phyloP scores from a whole-genome alignment of 1,140 invertebrate species.

The Atopsyche davidsoni region DNA sequence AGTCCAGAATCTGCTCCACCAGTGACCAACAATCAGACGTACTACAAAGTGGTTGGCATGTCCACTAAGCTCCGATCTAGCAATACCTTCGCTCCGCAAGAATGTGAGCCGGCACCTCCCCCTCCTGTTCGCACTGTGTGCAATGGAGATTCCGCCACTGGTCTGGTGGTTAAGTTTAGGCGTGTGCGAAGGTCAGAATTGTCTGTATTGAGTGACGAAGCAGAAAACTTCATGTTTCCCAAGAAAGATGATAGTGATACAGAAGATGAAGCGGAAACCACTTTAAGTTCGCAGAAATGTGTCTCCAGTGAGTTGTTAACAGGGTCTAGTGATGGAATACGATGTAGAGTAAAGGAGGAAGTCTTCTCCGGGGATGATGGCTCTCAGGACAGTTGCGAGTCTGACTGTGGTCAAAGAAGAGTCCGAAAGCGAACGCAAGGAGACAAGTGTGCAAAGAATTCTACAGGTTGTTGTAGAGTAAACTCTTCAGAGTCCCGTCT shows the following conservation, averaged over 20 bases:
- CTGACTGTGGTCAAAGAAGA: slow-evolving; percentile 5
- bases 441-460: not conserved
- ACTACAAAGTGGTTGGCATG: slow-evolving; percentile 68
- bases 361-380: slow-evolving; percentile 32
- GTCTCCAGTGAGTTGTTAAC: slow-evolving; percentile 22
- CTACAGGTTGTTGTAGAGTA: not conserved
- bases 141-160: slow-evolving; percentile 48
- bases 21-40: slow-evolving; percentile 57
- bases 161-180: slow-evolving; percentile 64
- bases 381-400: slow-evolving; percentile 32
- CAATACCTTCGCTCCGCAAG: slow-evolving; percentile 42
- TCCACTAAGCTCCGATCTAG: slow-evolving; percentile 63
- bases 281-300: slow-evolving; percentile 23
- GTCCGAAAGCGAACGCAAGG: slow-evolving; percentile 28
- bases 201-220: slow-evolving; percentile 69
- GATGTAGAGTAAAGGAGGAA: slow-evolving; percentile 18
- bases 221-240: slow-evolving; percentile 78
- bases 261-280: slow-evolving; percentile 42
- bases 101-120: not conserved
- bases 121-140: slow-evolving; percentile 31
- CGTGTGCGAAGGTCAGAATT: slow-evolving; percentile 67
- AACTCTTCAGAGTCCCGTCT: not conserved
- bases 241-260: slow-evolving; percentile 46
- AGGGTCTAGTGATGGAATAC: not conserved
- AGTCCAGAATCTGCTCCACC: slow-evolving; percentile 52